Conservation (phyloP, 1,140 invertebrate species). For the Drosophila leontia region DNA sequence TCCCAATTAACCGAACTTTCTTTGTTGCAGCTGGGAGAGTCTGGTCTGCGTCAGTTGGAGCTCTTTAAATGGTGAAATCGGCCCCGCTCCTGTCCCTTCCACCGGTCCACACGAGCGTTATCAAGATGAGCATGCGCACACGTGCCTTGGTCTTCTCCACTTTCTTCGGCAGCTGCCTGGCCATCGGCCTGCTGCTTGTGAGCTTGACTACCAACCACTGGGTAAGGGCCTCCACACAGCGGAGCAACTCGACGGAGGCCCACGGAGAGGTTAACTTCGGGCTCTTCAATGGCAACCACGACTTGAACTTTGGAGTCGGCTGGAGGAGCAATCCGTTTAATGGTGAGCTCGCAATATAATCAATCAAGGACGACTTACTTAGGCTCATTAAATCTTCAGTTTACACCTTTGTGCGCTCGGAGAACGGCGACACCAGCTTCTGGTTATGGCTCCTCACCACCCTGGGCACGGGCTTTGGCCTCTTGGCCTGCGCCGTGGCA, state of each 20-base stretch:
- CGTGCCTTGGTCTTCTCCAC: slow-evolving; percentile 91
- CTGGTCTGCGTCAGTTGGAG: slow-evolving; percentile 3
- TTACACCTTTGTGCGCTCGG: slow-evolving; percentile 73
- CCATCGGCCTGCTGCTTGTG: slow-evolving; percentile 92
- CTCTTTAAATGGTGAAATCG: slow-evolving; percentile 45
- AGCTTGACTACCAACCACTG: slow-evolving; percentile 95
- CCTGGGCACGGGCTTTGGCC: slow-evolving; percentile 76
- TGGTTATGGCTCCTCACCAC: slow-evolving; percentile 81
- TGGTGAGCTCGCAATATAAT: slow-evolving; percentile 46
- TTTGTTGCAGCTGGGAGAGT: slow-evolving; percentile 31
- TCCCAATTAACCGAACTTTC: slow-evolving; percentile 24
- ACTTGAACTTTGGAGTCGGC: slow-evolving; percentile 93
- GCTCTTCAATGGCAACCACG: slow-evolving; percentile 93
- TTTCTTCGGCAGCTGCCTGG: slow-evolving; percentile 93
- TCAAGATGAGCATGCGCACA: slow-evolving; percentile 79
- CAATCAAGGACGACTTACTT: neutral
- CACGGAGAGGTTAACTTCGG: slow-evolving; percentile 93
- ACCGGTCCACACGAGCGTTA: slow-evolving; percentile 25
- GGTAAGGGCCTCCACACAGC: slow-evolving; percentile 91
- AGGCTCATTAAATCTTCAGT: slow-evolving; percentile 33
- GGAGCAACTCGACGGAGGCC: slow-evolving; percentile 89
- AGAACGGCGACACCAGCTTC: slow-evolving; percentile 74
- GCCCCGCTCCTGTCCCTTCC: slow-evolving; percentile 17
- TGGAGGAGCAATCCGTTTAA: slow-evolving; percentile 87
- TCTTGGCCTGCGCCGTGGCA: slow-evolving; percentile 75